These are phyloP conservation scores for Belonocnema kinseyi DNA, from an alignment of 1,140 invertebrate species.

Conservation along the genomic window DNA sequence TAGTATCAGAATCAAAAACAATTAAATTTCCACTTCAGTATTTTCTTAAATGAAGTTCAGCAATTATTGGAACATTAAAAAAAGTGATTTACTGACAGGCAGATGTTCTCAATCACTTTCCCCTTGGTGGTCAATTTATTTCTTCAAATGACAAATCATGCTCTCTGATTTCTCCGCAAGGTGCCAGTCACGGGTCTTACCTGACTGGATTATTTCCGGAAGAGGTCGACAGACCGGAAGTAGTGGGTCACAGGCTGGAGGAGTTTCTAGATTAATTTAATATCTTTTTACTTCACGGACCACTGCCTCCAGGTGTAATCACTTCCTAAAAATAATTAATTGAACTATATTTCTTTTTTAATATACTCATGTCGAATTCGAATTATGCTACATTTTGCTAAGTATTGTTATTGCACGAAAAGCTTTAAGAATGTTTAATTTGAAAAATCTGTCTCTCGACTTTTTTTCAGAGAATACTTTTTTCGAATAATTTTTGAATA, in stretches of 20 bases:
- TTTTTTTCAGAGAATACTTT: no score
- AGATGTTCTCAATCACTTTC: constrained; percentile 8
- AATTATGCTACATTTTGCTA: no score
- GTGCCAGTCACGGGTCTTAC: background rate
- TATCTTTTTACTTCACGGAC: constrained; percentile 5
- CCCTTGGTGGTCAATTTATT: constrained; percentile 9
- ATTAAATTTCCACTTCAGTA: background rate
- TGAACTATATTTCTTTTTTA: no score
- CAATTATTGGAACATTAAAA: background rate
- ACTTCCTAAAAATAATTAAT: background rate
- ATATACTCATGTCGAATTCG: no score
- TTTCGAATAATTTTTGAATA: no score
- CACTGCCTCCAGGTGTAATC: background rate
- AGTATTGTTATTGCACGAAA: no score
- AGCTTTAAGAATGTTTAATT: no score
- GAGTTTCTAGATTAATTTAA: background rate
- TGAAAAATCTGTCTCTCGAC: no score
- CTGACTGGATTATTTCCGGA: background rate
- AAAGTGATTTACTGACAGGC: constrained; percentile 24
- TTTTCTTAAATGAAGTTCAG: background rate
- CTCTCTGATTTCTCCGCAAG: constrained; percentile 8
- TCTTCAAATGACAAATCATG: constrained; percentile 28
- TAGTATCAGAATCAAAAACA: no score
- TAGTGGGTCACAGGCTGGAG: constrained; percentile 10
- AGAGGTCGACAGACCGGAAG: constrained; percentile 19